These are phyloP conservation scores for Nannoperca obscura DNA, from an alignment of 2,797 vertebrate species.

Conservation along the genomic window DNA sequence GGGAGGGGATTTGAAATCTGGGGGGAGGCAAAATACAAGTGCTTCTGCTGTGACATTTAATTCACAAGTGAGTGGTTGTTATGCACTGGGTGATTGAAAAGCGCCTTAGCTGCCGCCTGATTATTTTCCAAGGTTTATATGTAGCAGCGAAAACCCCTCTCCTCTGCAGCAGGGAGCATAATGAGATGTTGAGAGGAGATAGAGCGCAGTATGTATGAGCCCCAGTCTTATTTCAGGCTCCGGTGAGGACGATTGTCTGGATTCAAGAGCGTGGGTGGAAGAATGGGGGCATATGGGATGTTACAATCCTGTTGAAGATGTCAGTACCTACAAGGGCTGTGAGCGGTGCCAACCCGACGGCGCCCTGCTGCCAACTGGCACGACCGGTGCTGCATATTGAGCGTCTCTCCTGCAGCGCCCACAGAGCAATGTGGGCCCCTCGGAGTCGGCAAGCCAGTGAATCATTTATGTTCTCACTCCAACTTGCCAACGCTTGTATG, in stretches of 20 bases:
- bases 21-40: conserved; percentile 53
- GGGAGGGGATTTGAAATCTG: conserved; percentile 34
- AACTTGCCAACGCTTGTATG: conserved; percentile 62
- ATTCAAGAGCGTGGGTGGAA: conserved; percentile 47
- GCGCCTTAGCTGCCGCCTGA: conserved; percentile 51
- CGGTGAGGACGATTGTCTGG: conserved; percentile 67
- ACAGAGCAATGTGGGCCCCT: conserved; percentile 52
- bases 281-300: conserved; percentile 58
- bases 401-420: conserved; percentile 58
- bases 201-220: conserved; percentile 52
- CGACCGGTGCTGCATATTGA: conserved; percentile 57
- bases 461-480: conserved; percentile 68
- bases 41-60: conserved; percentile 67
- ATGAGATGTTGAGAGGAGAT: conserved; percentile 70
- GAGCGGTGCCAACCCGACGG: conserved; percentile 66
- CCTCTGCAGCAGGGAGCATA: conserved; percentile 68
- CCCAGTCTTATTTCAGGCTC: conserved; percentile 72
- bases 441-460: conserved; percentile 66
- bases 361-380: conserved; percentile 78
- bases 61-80: conserved; percentile 61
- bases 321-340: conserved; percentile 70
- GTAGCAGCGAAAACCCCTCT: conserved; percentile 48
- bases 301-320: conserved; percentile 74
- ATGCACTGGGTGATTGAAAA: conserved; percentile 61
- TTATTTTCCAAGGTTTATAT: conserved; percentile 52